Evolutionary conservation across 2,888 invertebrate genomes (phyloP), one percentile per base, ranked within the genome.

Genomic region (Malthinus seriepunctatus): DNA sequence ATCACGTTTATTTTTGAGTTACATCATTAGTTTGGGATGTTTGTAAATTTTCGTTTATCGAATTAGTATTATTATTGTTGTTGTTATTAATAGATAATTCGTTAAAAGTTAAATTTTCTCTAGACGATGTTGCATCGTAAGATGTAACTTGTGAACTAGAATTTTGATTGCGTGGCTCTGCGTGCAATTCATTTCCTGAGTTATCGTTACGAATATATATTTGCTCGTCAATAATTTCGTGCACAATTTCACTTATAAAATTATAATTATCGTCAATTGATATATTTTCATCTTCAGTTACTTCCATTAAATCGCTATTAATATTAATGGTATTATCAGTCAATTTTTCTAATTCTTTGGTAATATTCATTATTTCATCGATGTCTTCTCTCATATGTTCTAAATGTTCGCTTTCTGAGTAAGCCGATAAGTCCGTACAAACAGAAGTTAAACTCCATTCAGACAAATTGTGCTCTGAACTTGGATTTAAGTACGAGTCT

Each of bases 391-490:
- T 50, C 39, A 63, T 60, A 15, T 32, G 31, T 12, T 63, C 49
- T 35, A 52, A 48, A 3, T 52, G 53, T 11, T 57, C 57, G 31
- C 53, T 61, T 39, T 65, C 64, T 2, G 64, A 63, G 35, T 63
- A 64, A 46, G 50, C 60, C 31, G 69, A 66, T 50, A 62, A 49
- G 35, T 69, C 67, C 1, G 69, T 67, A 9, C 64, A 65, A 8
- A 57, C 65, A 8, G 69, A 69, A n/a, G 63, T 66, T n/a, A 69
- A 55, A 60, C 69, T 69, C 69, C 69, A 69, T 49, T 66, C 60
- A 2, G 69, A 69, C 15, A 51, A 52, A 38, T 56, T 60, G 11
- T 51, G 55, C 31, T 38, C 35, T 6, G 62, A 61, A 37, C 53
- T 54, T 8, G 51, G 51, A 8, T 44, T 50, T 23, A 51, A 49